Percentiles rank a stretch among this genome's conserved stretches.
Conservation (phyloP, 2,888 invertebrate species). For the Lycaena phlaeas region DNA sequence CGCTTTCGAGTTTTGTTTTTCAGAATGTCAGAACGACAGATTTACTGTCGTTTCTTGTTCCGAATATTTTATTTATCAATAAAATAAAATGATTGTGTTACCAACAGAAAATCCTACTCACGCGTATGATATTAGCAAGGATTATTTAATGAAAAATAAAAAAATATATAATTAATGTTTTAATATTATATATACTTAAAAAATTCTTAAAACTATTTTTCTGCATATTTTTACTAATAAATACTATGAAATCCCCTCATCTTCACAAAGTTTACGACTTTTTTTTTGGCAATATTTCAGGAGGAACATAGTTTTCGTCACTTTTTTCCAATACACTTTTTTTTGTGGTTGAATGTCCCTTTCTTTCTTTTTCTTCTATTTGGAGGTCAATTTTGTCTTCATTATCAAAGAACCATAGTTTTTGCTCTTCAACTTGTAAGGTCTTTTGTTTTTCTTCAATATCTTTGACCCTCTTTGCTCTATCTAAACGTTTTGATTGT, state of each 20-base stretch:
- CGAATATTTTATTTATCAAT: too few species aligned
- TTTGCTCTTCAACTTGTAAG: constrained; percentile 73
- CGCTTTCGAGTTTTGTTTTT: too few species aligned
- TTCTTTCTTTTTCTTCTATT: constrained; percentile 75
- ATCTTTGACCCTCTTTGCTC: constrained; percentile 61
- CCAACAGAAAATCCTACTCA: too few species aligned
- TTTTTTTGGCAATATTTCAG: constrained; percentile 59
- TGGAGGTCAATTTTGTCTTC: constrained; percentile 81
- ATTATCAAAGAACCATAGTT: constrained; percentile 87
- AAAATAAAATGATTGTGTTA: too few species aligned
- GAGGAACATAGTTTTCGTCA: constrained; percentile 79
- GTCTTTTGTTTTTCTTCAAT: constrained; percentile 68
- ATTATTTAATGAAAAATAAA: too few species aligned
- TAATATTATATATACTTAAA: not conserved
- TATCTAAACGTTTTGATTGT: constrained; percentile 72
- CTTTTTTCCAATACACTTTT: constrained; percentile 50
- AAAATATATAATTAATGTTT: not conserved
- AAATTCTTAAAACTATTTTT: too few species aligned
- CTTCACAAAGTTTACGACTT: constrained; percentile 27
- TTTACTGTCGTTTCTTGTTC: too few species aligned
- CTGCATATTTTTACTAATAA: not conserved
- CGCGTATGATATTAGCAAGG: too few species aligned
- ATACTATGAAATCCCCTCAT: not conserved
- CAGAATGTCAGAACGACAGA: too few species aligned
- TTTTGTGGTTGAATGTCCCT: constrained; percentile 39